Percentiles rank a stretch among this genome's conserved stretches.
These are phyloP conservation scores for Lates calcarifer DNA, from an alignment of 2,113 vertebrate genomes.

Conservation along the genomic window DNA sequence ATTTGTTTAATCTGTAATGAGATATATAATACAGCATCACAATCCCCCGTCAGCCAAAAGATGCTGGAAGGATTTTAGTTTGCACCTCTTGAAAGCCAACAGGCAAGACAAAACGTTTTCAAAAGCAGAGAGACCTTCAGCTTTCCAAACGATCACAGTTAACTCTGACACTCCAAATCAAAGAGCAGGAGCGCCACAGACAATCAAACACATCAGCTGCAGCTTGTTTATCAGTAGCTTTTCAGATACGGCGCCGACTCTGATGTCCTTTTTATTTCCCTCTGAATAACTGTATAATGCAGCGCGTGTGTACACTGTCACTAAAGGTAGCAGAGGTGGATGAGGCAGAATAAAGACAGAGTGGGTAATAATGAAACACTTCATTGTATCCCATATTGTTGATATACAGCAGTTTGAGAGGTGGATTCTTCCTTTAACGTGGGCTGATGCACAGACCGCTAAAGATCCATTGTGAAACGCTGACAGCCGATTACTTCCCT, in stretches of 20 bases:
- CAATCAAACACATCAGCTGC: not conserved
- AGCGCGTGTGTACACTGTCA: not conserved
- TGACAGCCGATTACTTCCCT: slow-evolving; percentile 62
- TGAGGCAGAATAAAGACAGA: not conserved
- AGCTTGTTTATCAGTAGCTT: slow-evolving; percentile 9
- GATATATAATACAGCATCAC: not conserved
- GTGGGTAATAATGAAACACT: not conserved
- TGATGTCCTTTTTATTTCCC: not conserved
- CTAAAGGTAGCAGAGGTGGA: not conserved
- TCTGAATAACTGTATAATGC: not conserved
- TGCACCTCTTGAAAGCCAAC: not conserved
- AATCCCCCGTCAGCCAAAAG: not conserved
- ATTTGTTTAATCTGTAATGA: too few species aligned
- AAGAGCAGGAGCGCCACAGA: slow-evolving; percentile 10
- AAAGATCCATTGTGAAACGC: slow-evolving; percentile 53
- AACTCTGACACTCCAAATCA: slow-evolving; percentile 14
- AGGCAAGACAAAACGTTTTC: slow-evolving; percentile 14
- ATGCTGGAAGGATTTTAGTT: not conserved
- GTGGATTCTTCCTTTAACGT: slow-evolving; percentile 23
- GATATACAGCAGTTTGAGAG: slow-evolving; percentile 19
- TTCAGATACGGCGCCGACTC: not conserved
- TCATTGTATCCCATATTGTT: slow-evolving; percentile 27
- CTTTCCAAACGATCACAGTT: not conserved
- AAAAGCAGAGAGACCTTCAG: slow-evolving; percentile 9
- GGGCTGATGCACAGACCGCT: slow-evolving; percentile 45